These are phyloP conservation scores for Belonocnema kinseyi DNA, from an alignment of 1,140 invertebrate species.

Conservation along the genomic window DNA sequence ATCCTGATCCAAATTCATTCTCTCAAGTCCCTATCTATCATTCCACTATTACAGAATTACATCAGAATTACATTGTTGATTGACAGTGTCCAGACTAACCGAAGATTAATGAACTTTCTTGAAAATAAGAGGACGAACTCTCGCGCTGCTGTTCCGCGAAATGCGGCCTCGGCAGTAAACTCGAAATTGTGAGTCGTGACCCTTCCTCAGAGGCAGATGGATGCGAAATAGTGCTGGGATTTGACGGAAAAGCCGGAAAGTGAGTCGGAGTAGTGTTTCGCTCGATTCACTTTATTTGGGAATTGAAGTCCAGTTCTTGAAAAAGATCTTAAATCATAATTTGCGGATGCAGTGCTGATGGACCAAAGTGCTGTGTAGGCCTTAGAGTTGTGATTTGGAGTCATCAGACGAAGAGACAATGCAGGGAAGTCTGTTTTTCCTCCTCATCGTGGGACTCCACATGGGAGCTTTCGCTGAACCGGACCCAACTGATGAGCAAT, in stretches of 20 bases:
- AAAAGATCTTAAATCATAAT: too few relatives aligned
- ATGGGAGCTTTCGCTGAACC: constrained; percentile 58
- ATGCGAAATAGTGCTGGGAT: too few relatives aligned
- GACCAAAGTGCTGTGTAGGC: too few relatives aligned
- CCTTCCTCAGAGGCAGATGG: too few relatives aligned
- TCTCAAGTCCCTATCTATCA: background rate
- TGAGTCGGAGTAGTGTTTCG: constrained; percentile 4
- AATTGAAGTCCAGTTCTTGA: too few relatives aligned
- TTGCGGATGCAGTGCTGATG: too few relatives aligned
- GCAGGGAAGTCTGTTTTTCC: constrained; percentile 43
- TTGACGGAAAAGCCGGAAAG: constrained; percentile 8
- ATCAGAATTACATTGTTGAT: background rate
- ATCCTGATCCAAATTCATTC: too few relatives aligned
- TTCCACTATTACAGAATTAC: background rate
- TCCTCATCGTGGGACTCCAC: constrained; percentile 34
- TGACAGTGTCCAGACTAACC: background rate
- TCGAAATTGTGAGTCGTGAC: constrained; percentile 31
- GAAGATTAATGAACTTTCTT: constrained; percentile 35
- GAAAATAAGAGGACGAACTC: constrained; percentile 34
- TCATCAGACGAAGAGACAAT: constrained; percentile 39
- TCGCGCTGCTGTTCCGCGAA: constrained; percentile 35
- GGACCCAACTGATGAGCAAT: constrained; percentile 63
- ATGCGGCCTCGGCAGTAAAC: constrained; percentile 48
- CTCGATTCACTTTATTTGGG: background rate
- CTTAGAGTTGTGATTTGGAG: too few relatives aligned